Base-by-base conservation (phyloP, 2,113 vertebrate genomes). In the Progne subis region DNA sequence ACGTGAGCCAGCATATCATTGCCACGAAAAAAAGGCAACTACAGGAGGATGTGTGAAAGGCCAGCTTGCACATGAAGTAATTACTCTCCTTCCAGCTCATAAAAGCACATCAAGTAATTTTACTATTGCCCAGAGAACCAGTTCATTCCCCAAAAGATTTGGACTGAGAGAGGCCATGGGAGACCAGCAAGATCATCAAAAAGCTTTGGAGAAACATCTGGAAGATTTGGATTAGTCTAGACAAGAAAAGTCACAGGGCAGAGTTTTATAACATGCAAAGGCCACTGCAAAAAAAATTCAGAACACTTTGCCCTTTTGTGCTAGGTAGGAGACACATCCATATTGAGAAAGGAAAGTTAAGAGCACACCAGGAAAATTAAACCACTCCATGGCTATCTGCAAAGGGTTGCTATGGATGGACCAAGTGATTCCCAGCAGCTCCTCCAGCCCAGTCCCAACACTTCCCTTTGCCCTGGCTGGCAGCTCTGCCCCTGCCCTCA, bases 31-130 rank as follows among this genome's bases (percentile, higher is more conserved):
- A 88, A 75, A 63, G 31, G 46, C 43, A 76, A 14, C 69, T 67
- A 47, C 50, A 65, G 72, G n/a, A 57, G 81, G 59, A 32, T 26
- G 28, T 72, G 71, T 76, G 39, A 91, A 94, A 78, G 85, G 70
- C 24, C 87, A 95, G 57, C 43, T 89, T 72, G 34, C 53, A 53
- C 3, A 1, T 29, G 32, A 85, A 90, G 60, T 60, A 70, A 77
- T 86, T 91, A 68, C 34, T 91, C 55, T 55, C n/a, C 65, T 76
- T 77, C 60, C 32, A 57, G 67, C 39, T 90, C 71, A 47, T 55
- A 82, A 92, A 80, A 63, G 56, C 56, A 82, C 55, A 88, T 26
- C 32, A 70, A 86, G 47, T 39, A 86, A 95, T 91, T 94, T 65
- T 8, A 47, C 26, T 41, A 43, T 10, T 90, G 63, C 92, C 76